A percentile compares a stretch with the other conserved stretches of the same genome.
These are phyloP conservation scores for Pseudorhombus dupliciocellatus DNA, from an alignment of 2,113 vertebrate genomes.

Conservation along the genomic window DNA sequence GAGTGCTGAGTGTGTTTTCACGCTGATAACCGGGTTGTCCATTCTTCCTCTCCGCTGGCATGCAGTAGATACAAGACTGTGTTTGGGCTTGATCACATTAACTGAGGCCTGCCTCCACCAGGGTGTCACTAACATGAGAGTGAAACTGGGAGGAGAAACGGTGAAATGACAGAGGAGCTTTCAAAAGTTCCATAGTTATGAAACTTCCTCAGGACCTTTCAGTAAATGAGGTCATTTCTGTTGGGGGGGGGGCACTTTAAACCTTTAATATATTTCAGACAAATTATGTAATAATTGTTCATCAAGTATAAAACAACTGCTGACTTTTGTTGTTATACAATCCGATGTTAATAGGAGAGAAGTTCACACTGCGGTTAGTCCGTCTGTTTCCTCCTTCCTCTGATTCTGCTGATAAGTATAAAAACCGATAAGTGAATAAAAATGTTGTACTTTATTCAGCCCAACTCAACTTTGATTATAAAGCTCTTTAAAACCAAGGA, in stretches of 20 bases:
- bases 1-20: conserved; percentile 31
- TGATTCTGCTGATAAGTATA: too few relatives aligned
- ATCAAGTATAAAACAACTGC: too few relatives aligned
- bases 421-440: too few relatives aligned
- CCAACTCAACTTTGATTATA: too few relatives aligned
- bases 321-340: too few relatives aligned
- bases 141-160: background rate
- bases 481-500: too few relatives aligned
- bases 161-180: conserved; percentile 17
- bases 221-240: background rate
- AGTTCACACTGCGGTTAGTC: too few relatives aligned
- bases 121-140: too few relatives aligned
- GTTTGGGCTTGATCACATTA: background rate
- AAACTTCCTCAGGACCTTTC: conserved; percentile 41
- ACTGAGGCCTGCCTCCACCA: background rate
- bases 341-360: too few relatives aligned
- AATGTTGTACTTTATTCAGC: too few relatives aligned
- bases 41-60: background rate
- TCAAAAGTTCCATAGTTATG: conserved; percentile 31
- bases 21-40: conserved; percentile 22
- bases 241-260: background rate
- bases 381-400: too few relatives aligned
- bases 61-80: background rate
- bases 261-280: background rate
- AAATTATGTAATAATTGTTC: background rate